A percentile compares a stretch with the other conserved stretches of the same genome.
Conservation (phyloP, 1,140 invertebrate species). For the Hylyphantes graminicola region DNA sequence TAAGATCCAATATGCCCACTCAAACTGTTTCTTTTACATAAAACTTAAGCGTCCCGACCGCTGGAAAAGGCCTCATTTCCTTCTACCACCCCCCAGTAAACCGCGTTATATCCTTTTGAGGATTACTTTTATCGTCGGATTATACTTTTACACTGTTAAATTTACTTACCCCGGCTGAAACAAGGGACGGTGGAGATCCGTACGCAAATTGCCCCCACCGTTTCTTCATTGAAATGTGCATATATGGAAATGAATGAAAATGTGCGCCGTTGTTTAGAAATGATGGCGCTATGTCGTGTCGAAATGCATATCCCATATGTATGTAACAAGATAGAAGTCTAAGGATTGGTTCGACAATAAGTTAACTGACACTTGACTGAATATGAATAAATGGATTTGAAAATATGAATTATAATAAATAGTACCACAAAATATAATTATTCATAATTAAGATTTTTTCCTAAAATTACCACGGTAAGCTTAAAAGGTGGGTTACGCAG, state of each 20-base stretch:
- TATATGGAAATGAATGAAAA: slow-evolving; percentile 57
- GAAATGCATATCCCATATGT: slow-evolving; percentile 40
- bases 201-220: slow-evolving; percentile 45
- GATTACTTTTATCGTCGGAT: slow-evolving; percentile 57
- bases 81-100: background rate
- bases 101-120: slow-evolving; percentile 25
- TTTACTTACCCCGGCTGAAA: slow-evolving; percentile 48
- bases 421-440: no score
- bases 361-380: no score
- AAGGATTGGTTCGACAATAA: no score
- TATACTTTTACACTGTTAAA: slow-evolving; percentile 59
- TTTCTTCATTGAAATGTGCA: slow-evolving; percentile 55
- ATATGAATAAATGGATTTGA: no score
- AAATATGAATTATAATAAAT: no score
- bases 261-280: slow-evolving; percentile 4
- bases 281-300: slow-evolving; percentile 41
- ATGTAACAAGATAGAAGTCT: no score
- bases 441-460: no score
- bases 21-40: slow-evolving; percentile 27
- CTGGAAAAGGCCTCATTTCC: slow-evolving; percentile 40
- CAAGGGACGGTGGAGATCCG: slow-evolving; percentile 40
- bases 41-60: slow-evolving; percentile 17
- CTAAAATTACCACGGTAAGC: no score
- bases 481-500: no score
- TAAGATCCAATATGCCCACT: background rate